Base-by-base conservation (phyloP, 2,113 vertebrate species). In the Gambusia holbrooki region DNA sequence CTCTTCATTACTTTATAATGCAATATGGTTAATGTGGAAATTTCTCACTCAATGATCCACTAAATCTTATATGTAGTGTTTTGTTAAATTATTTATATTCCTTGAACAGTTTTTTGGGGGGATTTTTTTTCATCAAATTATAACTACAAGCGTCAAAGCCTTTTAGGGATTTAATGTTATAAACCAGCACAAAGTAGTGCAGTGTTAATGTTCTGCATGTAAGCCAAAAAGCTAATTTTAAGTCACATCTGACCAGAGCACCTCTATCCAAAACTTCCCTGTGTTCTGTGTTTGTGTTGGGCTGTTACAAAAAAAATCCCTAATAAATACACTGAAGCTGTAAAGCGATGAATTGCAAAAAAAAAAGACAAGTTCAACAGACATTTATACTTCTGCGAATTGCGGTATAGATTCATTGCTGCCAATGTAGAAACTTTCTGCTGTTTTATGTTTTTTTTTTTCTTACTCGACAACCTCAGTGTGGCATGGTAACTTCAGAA, bases 21-120 rank as follows among this genome's bases (percentile, higher is more conserved):
- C 77, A 91, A 86, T 87, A 89, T 92, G 75, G 92, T 92, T 92
- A 93, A 92, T 93, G 93, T 73, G 30, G 81, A 91, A 87, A 91
- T 91, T 82, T 86, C 7, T 71, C 90, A 93, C 91, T 91, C 91
- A 93, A 92, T 94, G 92, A 91, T 79, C 73, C 28, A 82, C 80
- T 85, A 87, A 90, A 93, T 93, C 89, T 86, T 91, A 89, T 92
- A 92, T 87, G 91, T 89, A 74, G 66, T 62, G 79, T 48, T 19
- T 19, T 19, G 45, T 48, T 17, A 48, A 48, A 48, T 48, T 48
- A 48, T 48, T 48, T 48, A 19, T 48, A 48, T 1, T 17, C 17
- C 45, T 48, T 48, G 45, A 48, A 48, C 14, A 0, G n/a, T n/a
- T 48, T 48, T 48, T 19, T 6, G 17, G 33, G 33, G 33, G 5